phyloP scores from a whole-genome alignment of 1,140 invertebrate genomes.

The Agraylea sexmaculata region DNA sequence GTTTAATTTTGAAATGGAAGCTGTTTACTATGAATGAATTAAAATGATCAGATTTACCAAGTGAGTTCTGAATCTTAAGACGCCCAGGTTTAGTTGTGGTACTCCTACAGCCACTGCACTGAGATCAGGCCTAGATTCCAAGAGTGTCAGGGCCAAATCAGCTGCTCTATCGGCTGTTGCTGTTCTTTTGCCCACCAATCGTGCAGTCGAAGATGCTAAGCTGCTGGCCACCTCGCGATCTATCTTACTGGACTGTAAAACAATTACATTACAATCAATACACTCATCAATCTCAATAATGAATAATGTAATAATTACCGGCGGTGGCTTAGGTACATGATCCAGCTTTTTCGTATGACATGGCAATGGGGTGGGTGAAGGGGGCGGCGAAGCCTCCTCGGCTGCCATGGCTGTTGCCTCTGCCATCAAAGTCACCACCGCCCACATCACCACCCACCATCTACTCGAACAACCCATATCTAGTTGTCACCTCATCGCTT shows the following conservation, averaged over 20 bases:
- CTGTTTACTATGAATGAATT: too few relatives aligned
- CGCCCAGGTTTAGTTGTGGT: slow-evolving; percentile 34
- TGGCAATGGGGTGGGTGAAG: not conserved
- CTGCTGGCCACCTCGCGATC: slow-evolving; percentile 13
- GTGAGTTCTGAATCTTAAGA: slow-evolving; percentile 27
- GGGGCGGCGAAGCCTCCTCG: not conserved
- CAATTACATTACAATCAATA: not conserved
- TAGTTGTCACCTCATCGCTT: slow-evolving; percentile 21
- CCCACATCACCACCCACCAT: slow-evolving; percentile 17
- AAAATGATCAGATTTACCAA: too few relatives aligned
- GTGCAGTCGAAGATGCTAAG: slow-evolving; percentile 11
- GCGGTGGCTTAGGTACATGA: not conserved
- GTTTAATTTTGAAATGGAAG: too few relatives aligned
- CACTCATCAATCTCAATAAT: not conserved
- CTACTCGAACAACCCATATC: slow-evolving; percentile 17
- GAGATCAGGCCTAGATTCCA: slow-evolving; percentile 25
- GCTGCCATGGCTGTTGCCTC: slow-evolving; percentile 7
- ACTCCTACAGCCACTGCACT: slow-evolving; percentile 35
- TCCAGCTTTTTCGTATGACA: not conserved
- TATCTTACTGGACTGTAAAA: slow-evolving; percentile 8
- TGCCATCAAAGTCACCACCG: slow-evolving; percentile 15
- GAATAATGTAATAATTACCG: not conserved
- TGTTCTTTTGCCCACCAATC: slow-evolving; percentile 4
- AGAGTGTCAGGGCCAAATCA: slow-evolving; percentile 23
- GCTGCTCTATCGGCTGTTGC: slow-evolving; percentile 31